Conservation (phyloP, 2,888 invertebrate species). For the Andrena fulva region DNA sequence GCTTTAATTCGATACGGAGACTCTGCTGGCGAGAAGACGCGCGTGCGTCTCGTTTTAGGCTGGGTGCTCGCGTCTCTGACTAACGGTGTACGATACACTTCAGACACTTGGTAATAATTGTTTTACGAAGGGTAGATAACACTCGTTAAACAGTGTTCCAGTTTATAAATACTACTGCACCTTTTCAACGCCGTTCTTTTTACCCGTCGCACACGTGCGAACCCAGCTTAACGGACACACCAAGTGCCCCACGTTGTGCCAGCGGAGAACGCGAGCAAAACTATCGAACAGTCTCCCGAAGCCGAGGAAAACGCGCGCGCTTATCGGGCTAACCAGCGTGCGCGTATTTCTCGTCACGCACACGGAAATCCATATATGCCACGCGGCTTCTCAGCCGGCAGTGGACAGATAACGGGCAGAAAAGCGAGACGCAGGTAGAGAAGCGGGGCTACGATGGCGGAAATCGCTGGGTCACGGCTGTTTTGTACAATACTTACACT, state of each 20-base stretch:
- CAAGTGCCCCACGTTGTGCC: neutral
- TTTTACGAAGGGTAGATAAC: too few relatives aligned
- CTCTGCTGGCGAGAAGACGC: conserved; percentile 17
- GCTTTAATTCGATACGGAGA: conserved; percentile 55
- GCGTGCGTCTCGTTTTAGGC: neutral
- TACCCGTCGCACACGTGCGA: too few relatives aligned
- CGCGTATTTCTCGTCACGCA: neutral
- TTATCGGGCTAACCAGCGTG: conserved; percentile 5
- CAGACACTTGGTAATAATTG: neutral
- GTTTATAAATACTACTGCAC: too few relatives aligned
- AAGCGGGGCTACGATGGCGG: neutral
- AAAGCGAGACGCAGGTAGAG: too few relatives aligned
- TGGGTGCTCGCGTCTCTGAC: neutral
- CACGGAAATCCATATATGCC: neutral
- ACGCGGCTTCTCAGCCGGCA: neutral
- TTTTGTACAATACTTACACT: conserved; percentile 75
- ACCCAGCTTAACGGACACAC: too few relatives aligned
- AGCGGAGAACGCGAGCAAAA: neutral
- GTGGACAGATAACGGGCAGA: too few relatives aligned
- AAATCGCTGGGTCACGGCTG: conserved; percentile 1
- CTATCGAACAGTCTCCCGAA: neutral
- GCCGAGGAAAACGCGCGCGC: neutral
- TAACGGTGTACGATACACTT: neutral
- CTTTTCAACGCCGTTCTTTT: too few relatives aligned
- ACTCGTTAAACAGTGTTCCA: too few relatives aligned